Base-by-base conservation (phyloP, 2,797 vertebrate genomes). In the Melanogrammus aeglefinus region DNA sequence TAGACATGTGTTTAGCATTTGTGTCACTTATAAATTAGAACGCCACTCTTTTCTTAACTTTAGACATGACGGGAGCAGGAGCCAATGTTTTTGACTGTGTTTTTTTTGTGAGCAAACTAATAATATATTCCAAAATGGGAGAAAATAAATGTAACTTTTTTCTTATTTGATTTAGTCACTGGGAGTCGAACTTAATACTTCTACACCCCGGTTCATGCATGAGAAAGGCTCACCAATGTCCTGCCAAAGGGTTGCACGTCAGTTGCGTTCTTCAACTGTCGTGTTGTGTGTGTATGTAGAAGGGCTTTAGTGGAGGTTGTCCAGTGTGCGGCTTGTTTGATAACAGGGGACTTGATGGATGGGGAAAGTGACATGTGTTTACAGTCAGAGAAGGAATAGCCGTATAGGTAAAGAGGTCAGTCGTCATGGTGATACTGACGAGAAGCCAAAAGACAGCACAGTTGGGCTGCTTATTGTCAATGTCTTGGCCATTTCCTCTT, bases 381-480 rank as follows among this genome's bases (percentile, higher is more conserved):
- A 93, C 83, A 86, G 86, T 88, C 80, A 18, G 76, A 80, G 18
- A 75, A 73, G 87, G 88, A 79, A 82, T 74, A 41, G 80, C 86
- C 77, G 72, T 27, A 71, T 85, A 86, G 84, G 81, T 82, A 86
- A 85, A 87, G 87, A 86, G 91, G 89, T 90, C 89, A 90, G 90
- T 88, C 36, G 85, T 91, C 90, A 79, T 83, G 75, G 87, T 91
- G 91, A 93, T 79, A 81, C 86, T 90, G 87, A 88, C 87, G 90
- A 92, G 91, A 92, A 83, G 81, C 84, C 79, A 21, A 33, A 47
- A 82, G 81, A 81, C 86, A 89, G 83, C 38, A 72, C 36, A 35
- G 21, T 47, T 2, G 6, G 75, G 72, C 89, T 88, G 88, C 81
- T 82, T 87, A 86, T 71, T 75, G 75, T 89, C 89, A 90, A 77